Base-by-base conservation (phyloP, 2,113 vertebrate species). In the Zosterops borbonicus region DNA sequence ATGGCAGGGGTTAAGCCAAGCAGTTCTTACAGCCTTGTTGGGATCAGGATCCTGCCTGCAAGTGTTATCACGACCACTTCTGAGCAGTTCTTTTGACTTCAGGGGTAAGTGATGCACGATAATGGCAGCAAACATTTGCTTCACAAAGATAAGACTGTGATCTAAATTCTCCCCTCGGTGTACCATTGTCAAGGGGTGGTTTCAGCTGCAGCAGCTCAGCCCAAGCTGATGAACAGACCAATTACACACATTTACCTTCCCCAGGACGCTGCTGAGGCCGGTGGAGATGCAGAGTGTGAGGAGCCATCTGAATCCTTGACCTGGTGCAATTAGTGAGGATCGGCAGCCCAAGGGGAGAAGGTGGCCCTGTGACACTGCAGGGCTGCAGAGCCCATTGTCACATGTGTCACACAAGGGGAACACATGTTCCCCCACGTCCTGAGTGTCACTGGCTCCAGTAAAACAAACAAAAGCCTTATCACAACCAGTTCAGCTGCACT, bases 381-480 rank as follows among this genome's bases (percentile, higher is more conserved):
- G n/a, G 41, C 60, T 49, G 2, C 6, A 50, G 70, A 82, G 15
- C 35, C 53, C 71, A 2, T 17, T 14, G 71, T 9, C 44, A 31
- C 21, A 1, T 0, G 24, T 8, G 73, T 16, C 9, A 12, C 29
- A 33, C 73, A 63, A 41, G 27, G 23, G 24, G 20, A 50, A 55
- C 18, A n/a, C 11, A 3, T 3, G 29, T 37, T 69, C 92, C 9
- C 60, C 31, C 37, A 10, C 19, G 1, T 27, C 62, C 80, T 42
- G 14, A 21, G 0, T 13, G 47, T 12, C 69, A 19, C 63, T 13
- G 14, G 7, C 28, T 42, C 53, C 73, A 4, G n/a, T 35, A 62
- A 64, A 92, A 84, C 11, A 96, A 97, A 96, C 85, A 92, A 97
- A 95, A 88, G 53, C 94, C 35, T 91, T 8, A 83, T 74, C 91